Base-by-base conservation (phyloP, 1,140 invertebrate genomes). In the Saxidomus purpurata region DNA sequence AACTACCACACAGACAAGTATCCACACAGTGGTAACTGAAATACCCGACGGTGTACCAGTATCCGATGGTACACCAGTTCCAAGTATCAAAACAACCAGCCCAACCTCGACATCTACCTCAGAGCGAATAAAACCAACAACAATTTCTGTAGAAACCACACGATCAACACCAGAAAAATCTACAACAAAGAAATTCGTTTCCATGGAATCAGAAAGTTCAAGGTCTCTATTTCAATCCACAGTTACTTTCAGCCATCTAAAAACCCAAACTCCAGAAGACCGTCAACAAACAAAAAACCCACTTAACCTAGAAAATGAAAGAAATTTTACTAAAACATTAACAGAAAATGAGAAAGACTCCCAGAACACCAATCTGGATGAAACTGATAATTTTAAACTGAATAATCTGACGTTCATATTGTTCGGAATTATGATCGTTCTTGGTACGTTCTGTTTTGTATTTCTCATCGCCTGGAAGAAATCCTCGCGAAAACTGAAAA, bases 371-470 rank as follows among this genome's bases (percentile, higher is more conserved):
- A 38, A 36, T 19, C 13, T 31, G 28, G 1, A 9, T 36, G 22
- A 71, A 15, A 38, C 1, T 1, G 28, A 71, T 38, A 31, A 82
- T 6, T 82, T 63, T 25, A 67, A 82, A 34, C n/a, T n/a, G 3
- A 82, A 82, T 28, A 63, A 82, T 43, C 28, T 82, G 59, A 61
- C 55, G 15, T 82, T 82, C n/a, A 19, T 82, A n/a, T 82, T 82
- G 31, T 63, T 82, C 25, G 80, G 80, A 43, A 31, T 82, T 25
- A 82, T 82, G 34, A 31, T 13, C 19, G 61, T 61, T 13, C 34
- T 82, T 0, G 22, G 11, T 9, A 55, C 49, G 4, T 40, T 82
- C 8, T 13, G 11, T 25, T 6, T 49, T 1, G 61, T 43, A 22
- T 85, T 85, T 36, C 47, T 85, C 38, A 17, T 36, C 25, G 61